Conservation (phyloP, 2,113 vertebrate genomes). For the Peromyscus leucopus region DNA sequence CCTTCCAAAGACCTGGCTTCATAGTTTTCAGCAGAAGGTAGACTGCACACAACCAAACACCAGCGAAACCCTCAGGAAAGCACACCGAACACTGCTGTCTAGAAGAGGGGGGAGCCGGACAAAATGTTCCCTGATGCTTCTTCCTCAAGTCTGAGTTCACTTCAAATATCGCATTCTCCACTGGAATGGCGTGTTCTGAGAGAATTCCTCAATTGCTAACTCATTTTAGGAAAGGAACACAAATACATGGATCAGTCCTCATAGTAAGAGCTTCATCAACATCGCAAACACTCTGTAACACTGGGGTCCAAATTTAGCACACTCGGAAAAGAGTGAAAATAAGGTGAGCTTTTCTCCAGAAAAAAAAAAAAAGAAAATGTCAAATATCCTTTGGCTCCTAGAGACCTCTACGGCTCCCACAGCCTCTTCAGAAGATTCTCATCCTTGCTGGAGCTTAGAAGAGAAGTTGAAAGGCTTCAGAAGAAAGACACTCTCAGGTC, state of each 20-base stretch:
- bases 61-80: slow-evolving; percentile 40
- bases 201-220: slow-evolving; percentile 53
- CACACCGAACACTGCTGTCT: background rate
- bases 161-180: slow-evolving; percentile 44
- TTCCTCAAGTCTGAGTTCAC: slow-evolving; percentile 25
- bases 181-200: slow-evolving; percentile 15
- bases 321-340: background rate
- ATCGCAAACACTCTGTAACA: slow-evolving; percentile 33
- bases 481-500: background rate
- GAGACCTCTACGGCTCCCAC: background rate
- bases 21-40: slow-evolving; percentile 53
- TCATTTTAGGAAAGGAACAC: slow-evolving; percentile 3
- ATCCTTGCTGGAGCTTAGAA: slow-evolving; percentile 5
- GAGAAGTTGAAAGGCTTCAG: slow-evolving; percentile 11
- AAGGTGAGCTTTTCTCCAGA: background rate
- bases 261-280: background rate
- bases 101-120: background rate
- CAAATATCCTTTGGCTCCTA: background rate
- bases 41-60: background rate
- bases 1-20: slow-evolving; percentile 24
- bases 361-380: slow-evolving; percentile 52
- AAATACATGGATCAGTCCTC: background rate
- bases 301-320: background rate
- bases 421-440: background rate
- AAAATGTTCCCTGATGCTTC: slow-evolving; percentile 36